Evolutionary conservation across 2,113 vertebrate genomes (phyloP).

Genomic region (Ciconia stormi): DNA sequence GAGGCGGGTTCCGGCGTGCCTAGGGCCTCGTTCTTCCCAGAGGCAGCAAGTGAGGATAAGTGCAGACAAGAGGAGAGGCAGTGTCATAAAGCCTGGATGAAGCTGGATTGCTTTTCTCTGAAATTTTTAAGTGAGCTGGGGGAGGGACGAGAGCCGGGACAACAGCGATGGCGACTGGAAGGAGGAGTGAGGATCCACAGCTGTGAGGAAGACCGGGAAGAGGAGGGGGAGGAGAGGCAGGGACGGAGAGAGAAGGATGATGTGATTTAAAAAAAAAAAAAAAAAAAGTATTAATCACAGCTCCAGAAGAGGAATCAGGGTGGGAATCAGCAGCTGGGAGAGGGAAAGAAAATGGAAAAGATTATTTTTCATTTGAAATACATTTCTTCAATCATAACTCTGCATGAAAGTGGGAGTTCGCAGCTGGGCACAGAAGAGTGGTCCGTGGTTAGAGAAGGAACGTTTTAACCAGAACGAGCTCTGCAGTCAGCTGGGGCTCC

Average conservation of each 20-base stretch:
- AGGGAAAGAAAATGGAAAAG: constrained; percentile 61
- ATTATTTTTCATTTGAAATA: constrained; percentile 66
- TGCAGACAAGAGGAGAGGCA: background rate
- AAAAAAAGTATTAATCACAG: constrained; percentile 48
- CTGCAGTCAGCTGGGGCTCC: background rate
- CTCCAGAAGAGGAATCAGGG: constrained; percentile 56
- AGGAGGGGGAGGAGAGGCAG: constrained; percentile 1
- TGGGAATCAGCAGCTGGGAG: constrained; percentile 74
- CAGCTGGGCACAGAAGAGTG: constrained; percentile 56
- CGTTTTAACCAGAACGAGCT: background rate
- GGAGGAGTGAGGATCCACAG: constrained; percentile 58
- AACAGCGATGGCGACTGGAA: background rate
- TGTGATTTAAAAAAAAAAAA: background rate
- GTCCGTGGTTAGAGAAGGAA: background rate
- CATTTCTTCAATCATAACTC: constrained; percentile 54
- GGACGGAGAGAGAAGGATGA: constrained; percentile 47
- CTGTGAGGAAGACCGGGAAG: constrained; percentile 46
- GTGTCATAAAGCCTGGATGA: constrained; percentile 6
- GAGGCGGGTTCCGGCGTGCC: background rate
- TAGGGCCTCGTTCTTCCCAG: background rate
- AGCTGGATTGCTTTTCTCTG: constrained; percentile 37
- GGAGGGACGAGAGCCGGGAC: background rate
- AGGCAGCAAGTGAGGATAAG: background rate
- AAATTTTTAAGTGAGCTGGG: constrained; percentile 23
- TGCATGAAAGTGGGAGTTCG: background rate